These are phyloP conservation scores for Pterocles burchelli DNA, from an alignment of 2,113 vertebrate genomes.

Conservation along the genomic window DNA sequence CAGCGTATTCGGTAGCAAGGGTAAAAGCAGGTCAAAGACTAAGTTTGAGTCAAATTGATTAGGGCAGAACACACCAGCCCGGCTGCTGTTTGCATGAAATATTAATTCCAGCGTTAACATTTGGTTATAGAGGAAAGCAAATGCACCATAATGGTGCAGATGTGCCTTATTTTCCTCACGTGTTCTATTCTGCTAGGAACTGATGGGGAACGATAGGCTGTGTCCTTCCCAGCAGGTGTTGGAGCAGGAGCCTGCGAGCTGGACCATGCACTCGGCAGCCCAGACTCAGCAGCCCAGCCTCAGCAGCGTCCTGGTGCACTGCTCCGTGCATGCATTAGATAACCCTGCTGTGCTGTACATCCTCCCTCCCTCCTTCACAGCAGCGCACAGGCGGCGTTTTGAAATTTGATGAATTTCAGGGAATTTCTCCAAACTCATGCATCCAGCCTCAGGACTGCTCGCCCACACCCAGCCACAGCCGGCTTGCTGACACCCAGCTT, in stretches of 20 bases:
- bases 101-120: conserved; percentile 11
- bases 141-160: neutral
- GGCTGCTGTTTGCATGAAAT: neutral
- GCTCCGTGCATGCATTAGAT: neutral
- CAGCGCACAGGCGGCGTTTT: neutral
- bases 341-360: neutral
- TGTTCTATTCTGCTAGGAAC: neutral
- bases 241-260: neutral
- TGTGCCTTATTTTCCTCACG: neutral
- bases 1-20: neutral
- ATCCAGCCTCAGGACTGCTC: neutral
- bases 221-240: neutral
- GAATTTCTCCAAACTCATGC: neutral
- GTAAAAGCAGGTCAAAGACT: conserved; percentile 28
- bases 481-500: neutral
- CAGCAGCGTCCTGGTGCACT: neutral
- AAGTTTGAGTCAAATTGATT: conserved; percentile 37
- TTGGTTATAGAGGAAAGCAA: neutral
- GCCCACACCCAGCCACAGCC: neutral
- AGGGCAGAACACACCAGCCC: neutral
- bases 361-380: neutral
- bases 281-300: neutral
- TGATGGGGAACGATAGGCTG: neutral
- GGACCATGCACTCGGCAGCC: neutral
- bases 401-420: neutral